phyloP scores from a whole-genome alignment of 2,888 invertebrate species.

The Coenonympha glycerion region DNA sequence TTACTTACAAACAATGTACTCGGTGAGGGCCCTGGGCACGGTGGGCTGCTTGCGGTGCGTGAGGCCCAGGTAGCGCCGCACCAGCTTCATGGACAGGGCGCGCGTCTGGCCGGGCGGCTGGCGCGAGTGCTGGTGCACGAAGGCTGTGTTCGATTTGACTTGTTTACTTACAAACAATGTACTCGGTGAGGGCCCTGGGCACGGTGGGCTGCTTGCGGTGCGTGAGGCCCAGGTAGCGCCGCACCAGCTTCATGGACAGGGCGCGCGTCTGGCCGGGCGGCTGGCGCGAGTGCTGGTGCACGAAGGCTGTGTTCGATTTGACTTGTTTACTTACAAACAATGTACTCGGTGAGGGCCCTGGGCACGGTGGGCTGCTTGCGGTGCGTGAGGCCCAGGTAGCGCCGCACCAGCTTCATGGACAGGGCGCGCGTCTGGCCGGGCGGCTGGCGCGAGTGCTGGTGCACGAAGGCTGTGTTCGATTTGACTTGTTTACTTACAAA shows the following conservation, averaged over 20 bases:
- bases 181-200: constrained; percentile 90
- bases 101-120: constrained; percentile 87
- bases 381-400: too few relatives aligned
- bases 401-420: too few relatives aligned
- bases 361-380: too few relatives aligned
- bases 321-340: too few relatives aligned
- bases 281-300: constrained; percentile 89
- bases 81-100: constrained; percentile 92
- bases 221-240: constrained; percentile 93
- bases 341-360: too few relatives aligned
- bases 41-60: constrained; percentile 92
- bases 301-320: too few relatives aligned
- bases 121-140: constrained; percentile 93
- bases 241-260: constrained; percentile 93
- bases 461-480: too few relatives aligned
- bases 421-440: too few relatives aligned
- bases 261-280: constrained; percentile 85
- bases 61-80: constrained; percentile 93
- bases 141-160: too few relatives aligned
- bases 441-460: too few relatives aligned
- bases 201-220: constrained; percentile 91
- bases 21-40: constrained; percentile 90
- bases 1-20: too few relatives aligned
- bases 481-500: too few relatives aligned
- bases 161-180: constrained; percentile 84